phyloP scores from a whole-genome alignment of 2,888 invertebrate genomes.

The Plagodis dolabraria region DNA sequence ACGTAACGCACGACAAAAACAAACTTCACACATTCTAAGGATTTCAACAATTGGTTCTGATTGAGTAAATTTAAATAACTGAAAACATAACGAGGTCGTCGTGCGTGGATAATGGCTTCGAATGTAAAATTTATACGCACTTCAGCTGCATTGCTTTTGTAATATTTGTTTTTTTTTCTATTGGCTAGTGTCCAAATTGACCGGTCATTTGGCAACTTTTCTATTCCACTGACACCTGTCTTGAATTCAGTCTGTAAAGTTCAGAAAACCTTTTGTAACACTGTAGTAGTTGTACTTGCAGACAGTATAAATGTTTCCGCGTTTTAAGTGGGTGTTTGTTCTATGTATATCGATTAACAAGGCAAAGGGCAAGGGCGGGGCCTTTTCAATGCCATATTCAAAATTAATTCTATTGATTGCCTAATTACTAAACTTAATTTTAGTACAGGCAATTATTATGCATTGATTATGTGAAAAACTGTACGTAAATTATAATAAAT shows the following conservation, averaged over 20 bases:
- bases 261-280: slow-evolving; percentile 41
- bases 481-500: slow-evolving; percentile 15
- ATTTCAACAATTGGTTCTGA: slow-evolving; percentile 26
- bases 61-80: slow-evolving; percentile 28
- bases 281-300: slow-evolving; percentile 9
- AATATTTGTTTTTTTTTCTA: slow-evolving; percentile 45
- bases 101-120: slow-evolving; percentile 29
- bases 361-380: slow-evolving; percentile 59
- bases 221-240: slow-evolving; percentile 69
- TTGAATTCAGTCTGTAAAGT: slow-evolving; percentile 57
- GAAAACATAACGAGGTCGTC: slow-evolving; percentile 31
- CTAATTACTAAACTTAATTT: slow-evolving; percentile 10
- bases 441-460: slow-evolving; percentile 19
- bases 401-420: slow-evolving; percentile 23
- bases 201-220: slow-evolving; percentile 73
- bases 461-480: slow-evolving; percentile 18
- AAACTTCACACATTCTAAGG: slow-evolving; percentile 20
- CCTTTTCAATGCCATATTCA: slow-evolving; percentile 22
- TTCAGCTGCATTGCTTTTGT: slow-evolving; percentile 44
- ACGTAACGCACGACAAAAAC: slow-evolving; percentile 23
- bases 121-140: slow-evolving; percentile 38
- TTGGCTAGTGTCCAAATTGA: slow-evolving; percentile 70
- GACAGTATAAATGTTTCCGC: slow-evolving; percentile 33
- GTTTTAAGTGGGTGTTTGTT: slow-evolving; percentile 24
- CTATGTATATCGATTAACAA: slow-evolving; percentile 39